A percentile compares a stretch with the other conserved stretches of the same genome.
phyloP scores from a whole-genome alignment of 2,797 vertebrate species.

The Catamblyrhynchus diadema region DNA sequence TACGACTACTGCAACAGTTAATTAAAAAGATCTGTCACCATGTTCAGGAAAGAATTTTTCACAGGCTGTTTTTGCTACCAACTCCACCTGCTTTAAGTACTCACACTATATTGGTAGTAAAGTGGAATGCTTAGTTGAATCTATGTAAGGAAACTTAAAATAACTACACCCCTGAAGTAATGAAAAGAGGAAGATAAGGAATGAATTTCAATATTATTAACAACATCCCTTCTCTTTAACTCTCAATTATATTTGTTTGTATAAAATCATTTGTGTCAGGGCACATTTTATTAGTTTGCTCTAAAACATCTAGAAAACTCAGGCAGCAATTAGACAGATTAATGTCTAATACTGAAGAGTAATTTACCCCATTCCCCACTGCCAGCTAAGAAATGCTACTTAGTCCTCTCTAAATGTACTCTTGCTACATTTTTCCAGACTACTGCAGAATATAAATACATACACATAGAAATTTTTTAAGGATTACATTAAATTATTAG shows the following conservation, averaged over 20 bases:
- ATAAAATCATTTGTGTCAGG: background rate
- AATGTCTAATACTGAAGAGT: background rate
- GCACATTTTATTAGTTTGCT: background rate
- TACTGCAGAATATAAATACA: background rate
- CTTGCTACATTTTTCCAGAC: background rate
- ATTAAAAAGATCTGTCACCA: background rate
- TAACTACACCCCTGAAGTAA: background rate
- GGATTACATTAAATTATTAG: background rate
- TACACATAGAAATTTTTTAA: background rate
- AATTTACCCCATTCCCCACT: background rate
- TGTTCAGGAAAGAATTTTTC: background rate
- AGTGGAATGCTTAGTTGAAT: background rate
- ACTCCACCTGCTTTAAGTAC: background rate
- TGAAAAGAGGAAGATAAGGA: background rate
- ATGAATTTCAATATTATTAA: background rate
- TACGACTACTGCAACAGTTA: background rate
- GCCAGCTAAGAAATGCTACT: background rate
- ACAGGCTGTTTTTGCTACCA: background rate
- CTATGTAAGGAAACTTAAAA: background rate
- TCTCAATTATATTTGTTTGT: background rate
- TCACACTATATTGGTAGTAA: background rate
- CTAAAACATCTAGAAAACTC: background rate
- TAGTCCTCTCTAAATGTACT: background rate
- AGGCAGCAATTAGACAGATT: background rate
- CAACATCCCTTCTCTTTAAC: background rate